Base-by-base conservation (phyloP, 2,888 invertebrate genomes). In the Alentia gelatinosa region DNA sequence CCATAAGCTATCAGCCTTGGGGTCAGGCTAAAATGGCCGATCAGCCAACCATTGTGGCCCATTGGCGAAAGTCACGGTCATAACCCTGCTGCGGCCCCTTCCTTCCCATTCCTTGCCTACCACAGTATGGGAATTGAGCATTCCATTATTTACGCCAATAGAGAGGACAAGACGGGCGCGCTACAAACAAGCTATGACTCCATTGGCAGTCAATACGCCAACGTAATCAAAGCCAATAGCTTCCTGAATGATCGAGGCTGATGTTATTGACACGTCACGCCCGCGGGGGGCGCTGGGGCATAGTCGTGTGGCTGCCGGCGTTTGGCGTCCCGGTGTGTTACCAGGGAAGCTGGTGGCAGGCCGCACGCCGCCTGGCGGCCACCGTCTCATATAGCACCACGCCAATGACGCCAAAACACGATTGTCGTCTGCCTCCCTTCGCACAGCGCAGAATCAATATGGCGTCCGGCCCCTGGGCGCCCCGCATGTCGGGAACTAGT, bases 171-270 rank as follows among this genome's bases (percentile, higher is more conserved):
- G 74, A 26, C 26, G 74, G 74, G 30, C 15, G 74, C 30, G 33
- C 1, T 26, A 74, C 26, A 26, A 74, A 19, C 19, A 26, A 12
- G 30, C 33, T 33, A 12, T 26, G 12, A 30, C 30, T 26, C 74
- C 33, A 74, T 74, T 74, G 74, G 15, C 74, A 74, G 30, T 74
- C 74, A 74, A 74, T 74, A 26, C 74, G 74, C n/a, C 74, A 74
- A 74, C 74, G 74, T 74, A 74, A 74, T 74, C 74, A 74, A 74
- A 19, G 74, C 74, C 74, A 33, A 74, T 74, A 33, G 74, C 74
- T 74, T 26, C 33, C 74, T 74, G 74, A 74, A 26, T 26, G 74
- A 74, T 74, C 74, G 74, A 15, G 30, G 15, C 74, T 74, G 74
- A 26, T 74, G n/a, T 1, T 74, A 74, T 74, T 74, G 74, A 74